These are phyloP conservation scores for Struthidea cinerea DNA, from an alignment of 2,113 vertebrate species.

Conservation along the genomic window DNA sequence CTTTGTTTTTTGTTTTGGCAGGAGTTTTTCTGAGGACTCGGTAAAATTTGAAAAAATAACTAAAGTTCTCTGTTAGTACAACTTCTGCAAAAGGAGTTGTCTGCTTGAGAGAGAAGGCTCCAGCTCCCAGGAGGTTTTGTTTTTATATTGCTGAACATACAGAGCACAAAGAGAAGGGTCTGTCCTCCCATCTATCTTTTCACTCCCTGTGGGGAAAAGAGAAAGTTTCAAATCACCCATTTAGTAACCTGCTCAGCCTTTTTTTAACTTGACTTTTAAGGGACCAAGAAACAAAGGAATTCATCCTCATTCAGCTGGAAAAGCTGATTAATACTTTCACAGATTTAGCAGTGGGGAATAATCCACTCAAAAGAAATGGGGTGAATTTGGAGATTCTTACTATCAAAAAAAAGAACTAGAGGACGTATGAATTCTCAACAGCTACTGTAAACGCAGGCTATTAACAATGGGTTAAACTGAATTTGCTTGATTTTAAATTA, in stretches of 20 bases:
- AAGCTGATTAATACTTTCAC: slow-evolving; percentile 27
- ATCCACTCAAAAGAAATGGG: not conserved
- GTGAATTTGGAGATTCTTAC: not conserved
- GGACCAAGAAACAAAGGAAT: not conserved
- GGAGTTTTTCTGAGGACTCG: not conserved
- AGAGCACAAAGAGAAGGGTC: not conserved
- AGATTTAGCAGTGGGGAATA: slow-evolving; percentile 11
- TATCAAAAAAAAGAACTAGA: not conserved
- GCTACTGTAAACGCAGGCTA: not conserved
- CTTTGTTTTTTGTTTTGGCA: not conserved
- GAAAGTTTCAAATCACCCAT: not conserved
- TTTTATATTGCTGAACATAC: not conserved
- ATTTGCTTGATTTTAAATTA: slow-evolving; percentile 14
- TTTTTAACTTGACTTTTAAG: slow-evolving; percentile 6
- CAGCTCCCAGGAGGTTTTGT: not conserved
- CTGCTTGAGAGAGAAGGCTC: not conserved
- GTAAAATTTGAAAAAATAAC: not conserved
- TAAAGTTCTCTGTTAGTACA: not conserved
- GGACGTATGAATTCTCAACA: not conserved
- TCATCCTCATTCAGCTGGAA: not conserved
- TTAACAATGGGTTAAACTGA: not conserved
- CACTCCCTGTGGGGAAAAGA: not conserved
- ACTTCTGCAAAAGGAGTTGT: not conserved
- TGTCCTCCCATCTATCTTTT: not conserved
- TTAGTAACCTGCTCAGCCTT: not conserved